These are phyloP conservation scores for Andrena bucephala DNA, from an alignment of 2,888 invertebrate genomes.

Conservation along the genomic window DNA sequence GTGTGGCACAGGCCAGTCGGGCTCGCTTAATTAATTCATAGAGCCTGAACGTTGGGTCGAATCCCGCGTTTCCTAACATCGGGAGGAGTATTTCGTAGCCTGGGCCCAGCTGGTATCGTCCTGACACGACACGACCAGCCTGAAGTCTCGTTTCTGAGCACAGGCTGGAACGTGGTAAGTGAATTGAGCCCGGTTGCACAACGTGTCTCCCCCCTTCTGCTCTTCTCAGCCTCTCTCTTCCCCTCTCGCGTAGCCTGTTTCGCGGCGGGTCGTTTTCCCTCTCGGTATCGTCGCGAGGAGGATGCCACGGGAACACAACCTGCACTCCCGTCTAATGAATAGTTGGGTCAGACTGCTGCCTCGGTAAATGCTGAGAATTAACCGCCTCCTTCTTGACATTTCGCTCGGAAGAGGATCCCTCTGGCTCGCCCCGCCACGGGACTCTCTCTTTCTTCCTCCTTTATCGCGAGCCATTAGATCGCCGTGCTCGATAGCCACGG, in stretches of 20 bases:
- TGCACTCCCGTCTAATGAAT: slow-evolving; percentile 79
- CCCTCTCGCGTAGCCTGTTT: background rate
- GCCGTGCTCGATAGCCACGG: slow-evolving; percentile 47
- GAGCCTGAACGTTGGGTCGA: background rate
- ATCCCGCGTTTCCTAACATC: slow-evolving; percentile 15
- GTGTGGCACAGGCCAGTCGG: background rate
- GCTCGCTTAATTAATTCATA: slow-evolving; percentile 39
- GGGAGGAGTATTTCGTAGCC: slow-evolving; percentile 9
- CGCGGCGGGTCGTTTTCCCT: slow-evolving; percentile 20
- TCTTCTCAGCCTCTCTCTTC: slow-evolving; percentile 15
- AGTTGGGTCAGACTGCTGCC: slow-evolving; percentile 76
- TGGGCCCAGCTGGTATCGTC: slow-evolving; percentile 32
- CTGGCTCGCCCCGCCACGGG: slow-evolving; percentile 44
- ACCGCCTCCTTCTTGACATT: slow-evolving; percentile 82
- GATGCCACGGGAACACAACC: slow-evolving; percentile 73
- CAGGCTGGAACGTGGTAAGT: slow-evolving; percentile 68
- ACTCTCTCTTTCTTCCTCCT: slow-evolving; percentile 37
- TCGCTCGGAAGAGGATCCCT: slow-evolving; percentile 78
- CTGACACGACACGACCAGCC: slow-evolving; percentile 44
- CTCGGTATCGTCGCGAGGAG: slow-evolving; percentile 55
- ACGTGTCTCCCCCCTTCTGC: slow-evolving; percentile 42
- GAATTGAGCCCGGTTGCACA: slow-evolving; percentile 75
- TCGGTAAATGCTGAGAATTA: slow-evolving; percentile 79
- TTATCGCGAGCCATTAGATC: slow-evolving; percentile 63
- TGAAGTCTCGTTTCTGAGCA: slow-evolving; percentile 57